phyloP scores from a whole-genome alignment of 2,797 vertebrate species.

The Pangasius sanitwongsei region DNA sequence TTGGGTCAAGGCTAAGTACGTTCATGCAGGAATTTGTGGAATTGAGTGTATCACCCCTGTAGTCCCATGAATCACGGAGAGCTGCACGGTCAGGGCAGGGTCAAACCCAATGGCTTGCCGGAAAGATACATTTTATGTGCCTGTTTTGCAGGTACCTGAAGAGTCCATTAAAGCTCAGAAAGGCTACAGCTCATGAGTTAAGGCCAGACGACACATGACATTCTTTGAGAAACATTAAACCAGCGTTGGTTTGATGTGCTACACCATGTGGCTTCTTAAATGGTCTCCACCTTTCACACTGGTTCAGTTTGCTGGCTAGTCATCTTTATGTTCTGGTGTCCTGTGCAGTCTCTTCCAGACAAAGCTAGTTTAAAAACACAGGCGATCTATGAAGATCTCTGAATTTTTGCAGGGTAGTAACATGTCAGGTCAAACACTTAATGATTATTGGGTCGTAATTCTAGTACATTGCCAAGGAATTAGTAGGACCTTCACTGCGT shows the following conservation, averaged over 20 bases:
- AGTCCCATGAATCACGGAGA: conserved; percentile 48
- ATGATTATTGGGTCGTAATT: not conserved
- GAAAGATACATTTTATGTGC: conserved; percentile 51
- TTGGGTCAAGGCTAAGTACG: conserved; percentile 30
- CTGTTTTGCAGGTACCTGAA: conserved; percentile 51
- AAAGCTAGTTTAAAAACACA: not conserved
- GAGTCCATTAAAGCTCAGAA: conserved; percentile 41
- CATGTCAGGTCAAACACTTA: not conserved
- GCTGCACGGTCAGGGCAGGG: conserved; percentile 37
- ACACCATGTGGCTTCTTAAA: conserved; percentile 9
- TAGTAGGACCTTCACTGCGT: not conserved
- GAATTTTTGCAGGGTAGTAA: not conserved
- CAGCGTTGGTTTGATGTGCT: not conserved
- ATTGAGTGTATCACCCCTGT: conserved; percentile 45
- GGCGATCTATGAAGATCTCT: not conserved
- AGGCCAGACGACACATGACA: not conserved
- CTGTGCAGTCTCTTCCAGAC: not conserved
- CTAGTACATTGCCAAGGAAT: not conserved
- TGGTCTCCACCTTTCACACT: not conserved
- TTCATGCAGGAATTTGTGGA: conserved; percentile 47
- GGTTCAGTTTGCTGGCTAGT: not conserved
- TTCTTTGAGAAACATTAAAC: conserved; percentile 32
- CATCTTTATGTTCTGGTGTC: conserved; percentile 1
- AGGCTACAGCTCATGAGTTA: conserved; percentile 47
- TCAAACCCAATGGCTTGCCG: conserved; percentile 43